phyloP scores from a whole-genome alignment of 2,113 vertebrate species.

The Sapajus apella region DNA sequence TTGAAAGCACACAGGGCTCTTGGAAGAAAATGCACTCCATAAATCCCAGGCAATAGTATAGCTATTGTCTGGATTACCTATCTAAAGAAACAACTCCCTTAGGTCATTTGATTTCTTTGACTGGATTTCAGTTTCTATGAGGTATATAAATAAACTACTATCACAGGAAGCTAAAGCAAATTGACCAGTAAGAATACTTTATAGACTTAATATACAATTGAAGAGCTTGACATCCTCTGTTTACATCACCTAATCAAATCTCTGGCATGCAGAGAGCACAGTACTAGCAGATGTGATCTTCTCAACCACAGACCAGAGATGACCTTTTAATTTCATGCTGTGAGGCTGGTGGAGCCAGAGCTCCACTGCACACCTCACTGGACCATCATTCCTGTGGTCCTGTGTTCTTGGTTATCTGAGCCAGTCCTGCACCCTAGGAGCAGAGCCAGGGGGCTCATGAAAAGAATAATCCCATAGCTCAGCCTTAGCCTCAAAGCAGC shows the following conservation, averaged over 20 bases:
- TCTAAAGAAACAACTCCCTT: background rate
- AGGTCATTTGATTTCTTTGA: background rate
- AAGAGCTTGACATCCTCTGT: background rate
- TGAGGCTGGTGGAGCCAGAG: background rate
- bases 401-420: background rate
- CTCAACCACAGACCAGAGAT: background rate
- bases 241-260: background rate
- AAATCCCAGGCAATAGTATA: background rate
- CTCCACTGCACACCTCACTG: background rate
- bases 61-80: background rate
- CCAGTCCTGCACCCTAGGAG: background rate
- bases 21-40: background rate
- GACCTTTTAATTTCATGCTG: background rate
- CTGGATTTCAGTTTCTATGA: background rate
- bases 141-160: background rate
- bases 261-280: background rate
- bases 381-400: fast-evolving
- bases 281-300: background rate
- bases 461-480: background rate
- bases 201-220: background rate
- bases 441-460: background rate
- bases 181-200: background rate
- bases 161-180: background rate
- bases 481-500: background rate
- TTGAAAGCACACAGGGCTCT: background rate